A percentile compares a stretch with the other conserved stretches of the same genome.
Evolutionary conservation across 2,113 vertebrate species (phyloP).

Genomic region (Amia ocellicauda): DNA sequence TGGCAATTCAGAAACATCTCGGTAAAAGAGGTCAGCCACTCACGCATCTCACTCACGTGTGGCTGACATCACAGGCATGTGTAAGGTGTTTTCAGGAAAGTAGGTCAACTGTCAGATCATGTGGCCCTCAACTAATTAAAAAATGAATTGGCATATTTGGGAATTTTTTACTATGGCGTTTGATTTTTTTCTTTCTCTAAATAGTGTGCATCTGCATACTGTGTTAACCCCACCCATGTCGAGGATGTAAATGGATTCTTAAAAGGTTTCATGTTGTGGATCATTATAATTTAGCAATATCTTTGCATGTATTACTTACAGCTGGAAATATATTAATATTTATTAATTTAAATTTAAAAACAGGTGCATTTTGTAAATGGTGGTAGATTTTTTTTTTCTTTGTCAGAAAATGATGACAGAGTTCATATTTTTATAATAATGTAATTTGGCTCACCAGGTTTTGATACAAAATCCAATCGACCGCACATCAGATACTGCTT

Average conservation of each 20-base stretch:
- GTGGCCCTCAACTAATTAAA: constrained; percentile 10
- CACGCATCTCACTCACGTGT: constrained; percentile 21
- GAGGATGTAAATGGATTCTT: too few species aligned
- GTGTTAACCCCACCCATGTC: too few species aligned
- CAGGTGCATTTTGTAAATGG: neutral
- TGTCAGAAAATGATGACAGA: neutral
- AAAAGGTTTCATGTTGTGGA: too few species aligned
- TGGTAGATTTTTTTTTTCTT: neutral
- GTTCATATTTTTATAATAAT: neutral
- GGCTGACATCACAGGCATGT: constrained; percentile 37
- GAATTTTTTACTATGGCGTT: too few species aligned
- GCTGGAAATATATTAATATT: too few species aligned
- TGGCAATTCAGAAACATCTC: constrained; percentile 11
- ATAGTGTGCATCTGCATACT: too few species aligned
- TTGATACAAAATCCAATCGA: neutral
- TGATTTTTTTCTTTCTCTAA: too few species aligned
- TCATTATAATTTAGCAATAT: too few species aligned
- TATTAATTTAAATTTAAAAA: too few species aligned
- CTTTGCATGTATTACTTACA: too few species aligned
- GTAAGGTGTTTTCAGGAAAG: constrained; percentile 16
- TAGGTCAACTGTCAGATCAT: constrained; percentile 35
- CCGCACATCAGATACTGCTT: neutral
- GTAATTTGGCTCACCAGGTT: neutral
- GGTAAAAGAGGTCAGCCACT: constrained; percentile 36
- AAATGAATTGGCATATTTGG: neutral